These are phyloP conservation scores for Drosophila chauvacae DNA, from an alignment of 1,140 invertebrate species.

Conservation along the genomic window DNA sequence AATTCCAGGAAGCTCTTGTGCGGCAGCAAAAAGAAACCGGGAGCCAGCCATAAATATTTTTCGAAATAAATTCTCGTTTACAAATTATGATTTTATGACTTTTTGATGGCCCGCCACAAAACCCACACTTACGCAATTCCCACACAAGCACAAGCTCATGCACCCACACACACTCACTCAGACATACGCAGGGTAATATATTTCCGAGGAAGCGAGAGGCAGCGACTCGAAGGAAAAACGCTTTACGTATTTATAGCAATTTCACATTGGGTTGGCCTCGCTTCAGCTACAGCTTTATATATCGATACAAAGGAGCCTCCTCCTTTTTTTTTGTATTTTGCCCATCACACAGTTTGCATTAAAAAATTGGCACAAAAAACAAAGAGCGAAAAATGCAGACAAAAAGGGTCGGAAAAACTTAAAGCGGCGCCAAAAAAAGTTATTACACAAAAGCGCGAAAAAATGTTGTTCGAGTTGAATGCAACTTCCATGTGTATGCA, in stretches of 20 bases:
- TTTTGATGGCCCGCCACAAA: constrained; percentile 78
- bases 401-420: constrained; percentile 30
- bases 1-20: constrained; percentile 59
- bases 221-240: constrained; percentile 67
- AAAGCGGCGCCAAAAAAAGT: constrained; percentile 60
- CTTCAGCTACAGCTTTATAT: constrained; percentile 47
- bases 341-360: constrained; percentile 54
- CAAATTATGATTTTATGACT: constrained; percentile 83
- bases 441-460: constrained; percentile 73
- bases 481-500: constrained; percentile 58
- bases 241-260: constrained; percentile 71
- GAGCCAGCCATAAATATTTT: constrained; percentile 74
- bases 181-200: constrained; percentile 34
- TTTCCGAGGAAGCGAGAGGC: constrained; percentile 22
- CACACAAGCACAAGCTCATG: constrained; percentile 16
- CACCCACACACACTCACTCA: neutral
- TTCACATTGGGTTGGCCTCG: constrained; percentile 34
- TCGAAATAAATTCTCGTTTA: constrained; percentile 82
- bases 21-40: constrained; percentile 52
- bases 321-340: neutral
- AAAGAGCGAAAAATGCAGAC: constrained; percentile 49
- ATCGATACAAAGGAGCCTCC: constrained; percentile 62
- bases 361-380: constrained; percentile 68
- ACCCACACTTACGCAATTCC: constrained; percentile 57
- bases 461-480: constrained; percentile 67